These are phyloP conservation scores for Tetraodon nigroviridis DNA, from an alignment of 2,113 vertebrate genomes.

Conservation along the genomic window DNA sequence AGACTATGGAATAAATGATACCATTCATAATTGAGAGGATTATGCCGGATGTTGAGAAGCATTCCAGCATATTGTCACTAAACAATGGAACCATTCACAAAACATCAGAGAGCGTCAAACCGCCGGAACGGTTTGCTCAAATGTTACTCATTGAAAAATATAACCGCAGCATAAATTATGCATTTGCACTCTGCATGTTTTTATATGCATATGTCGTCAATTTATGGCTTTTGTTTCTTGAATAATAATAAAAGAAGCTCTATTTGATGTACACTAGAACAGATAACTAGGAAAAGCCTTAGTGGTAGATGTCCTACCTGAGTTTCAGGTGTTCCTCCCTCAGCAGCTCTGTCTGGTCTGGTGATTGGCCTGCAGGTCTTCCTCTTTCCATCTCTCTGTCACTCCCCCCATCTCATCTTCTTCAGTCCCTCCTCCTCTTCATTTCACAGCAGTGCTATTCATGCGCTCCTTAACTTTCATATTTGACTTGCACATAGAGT, in stretches of 20 bases:
- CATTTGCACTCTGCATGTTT: too few relatives aligned
- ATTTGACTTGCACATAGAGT: neutral
- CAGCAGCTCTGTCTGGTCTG: conserved; percentile 27
- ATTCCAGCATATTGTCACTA: conserved; percentile 21
- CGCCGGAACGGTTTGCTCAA: conserved; percentile 14
- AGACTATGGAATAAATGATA: conserved; percentile 54
- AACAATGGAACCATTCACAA: conserved; percentile 31
- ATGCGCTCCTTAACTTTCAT: neutral
- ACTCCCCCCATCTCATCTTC: conserved; percentile 28
- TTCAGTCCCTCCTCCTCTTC: conserved; percentile 17
- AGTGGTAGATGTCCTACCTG: conserved; percentile 49
- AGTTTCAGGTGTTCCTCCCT: conserved; percentile 27
- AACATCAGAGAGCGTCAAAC: neutral
- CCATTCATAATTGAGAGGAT: conserved; percentile 62
- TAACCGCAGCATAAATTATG: neutral
- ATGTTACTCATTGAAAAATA: conserved; percentile 1
- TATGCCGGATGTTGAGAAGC: conserved; percentile 42
- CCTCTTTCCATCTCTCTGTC: conserved; percentile 16
- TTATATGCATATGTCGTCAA: too few relatives aligned
- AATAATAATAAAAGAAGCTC: too few relatives aligned
- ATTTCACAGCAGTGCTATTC: neutral
- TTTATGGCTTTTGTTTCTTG: too few relatives aligned
- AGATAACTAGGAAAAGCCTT: neutral
- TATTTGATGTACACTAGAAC: neutral
- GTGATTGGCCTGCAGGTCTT: conserved; percentile 19